Conservation (phyloP, 2,797 vertebrate genomes). For the Phrynocephalus forsythii region DNA sequence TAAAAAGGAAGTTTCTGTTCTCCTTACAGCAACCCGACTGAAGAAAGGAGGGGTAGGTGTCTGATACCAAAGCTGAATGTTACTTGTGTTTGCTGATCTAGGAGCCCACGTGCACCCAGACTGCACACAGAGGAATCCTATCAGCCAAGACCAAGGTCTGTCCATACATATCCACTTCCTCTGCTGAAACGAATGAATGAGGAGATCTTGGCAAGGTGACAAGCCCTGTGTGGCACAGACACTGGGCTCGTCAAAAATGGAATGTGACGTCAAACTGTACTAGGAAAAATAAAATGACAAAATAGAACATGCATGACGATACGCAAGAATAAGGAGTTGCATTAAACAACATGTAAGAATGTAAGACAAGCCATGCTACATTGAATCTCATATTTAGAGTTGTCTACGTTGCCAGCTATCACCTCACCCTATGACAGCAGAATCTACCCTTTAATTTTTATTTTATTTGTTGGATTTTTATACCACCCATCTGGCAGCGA, state of each 20-base stretch:
- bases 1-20: background rate
- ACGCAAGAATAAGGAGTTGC: background rate
- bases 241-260: background rate
- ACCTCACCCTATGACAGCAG: background rate
- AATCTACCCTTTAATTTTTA: background rate
- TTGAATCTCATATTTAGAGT: background rate
- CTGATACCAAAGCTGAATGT: background rate
- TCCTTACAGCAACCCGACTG: background rate
- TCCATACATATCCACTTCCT: background rate
- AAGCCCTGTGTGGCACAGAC: background rate
- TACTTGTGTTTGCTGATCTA: background rate
- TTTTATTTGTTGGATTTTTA: no score
- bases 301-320: background rate
- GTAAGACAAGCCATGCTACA: background rate
- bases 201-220: background rate
- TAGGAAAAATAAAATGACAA: background rate
- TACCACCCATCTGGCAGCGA: no score
- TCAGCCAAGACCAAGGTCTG: background rate
- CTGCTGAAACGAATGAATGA: conserved; percentile 8
- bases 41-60: background rate
- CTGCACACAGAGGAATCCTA: background rate
- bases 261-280: background rate
- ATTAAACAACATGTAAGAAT: background rate
- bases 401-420: background rate
- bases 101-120: background rate